These are phyloP conservation scores for Rhea pennata DNA, from an alignment of 2,113 vertebrate species.

Conservation along the genomic window DNA sequence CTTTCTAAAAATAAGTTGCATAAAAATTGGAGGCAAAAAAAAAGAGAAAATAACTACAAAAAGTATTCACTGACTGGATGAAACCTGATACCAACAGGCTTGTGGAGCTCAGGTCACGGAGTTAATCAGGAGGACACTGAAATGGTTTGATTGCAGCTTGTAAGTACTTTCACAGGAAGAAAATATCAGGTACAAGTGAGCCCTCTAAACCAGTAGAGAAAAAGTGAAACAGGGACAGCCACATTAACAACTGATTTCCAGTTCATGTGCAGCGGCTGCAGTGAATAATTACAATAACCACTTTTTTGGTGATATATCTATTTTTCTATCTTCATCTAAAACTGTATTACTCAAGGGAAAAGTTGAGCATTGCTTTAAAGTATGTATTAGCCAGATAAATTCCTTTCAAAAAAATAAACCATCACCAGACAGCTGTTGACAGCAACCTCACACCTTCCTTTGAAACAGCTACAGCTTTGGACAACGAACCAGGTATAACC, in stretches of 20 bases:
- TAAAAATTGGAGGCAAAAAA: background rate
- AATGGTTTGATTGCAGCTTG: background rate
- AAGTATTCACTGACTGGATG: background rate
- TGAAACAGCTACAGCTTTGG: background rate
- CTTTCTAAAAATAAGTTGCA: background rate
- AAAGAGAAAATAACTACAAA: background rate
- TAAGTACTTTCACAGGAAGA: background rate
- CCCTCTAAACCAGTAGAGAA: background rate
- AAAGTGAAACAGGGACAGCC: background rate
- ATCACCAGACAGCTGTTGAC: background rate
- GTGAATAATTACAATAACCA: background rate
- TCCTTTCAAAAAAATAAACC: background rate
- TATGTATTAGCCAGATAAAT: background rate
- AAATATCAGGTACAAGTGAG: background rate
- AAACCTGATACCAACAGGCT: background rate
- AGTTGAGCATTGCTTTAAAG: background rate
- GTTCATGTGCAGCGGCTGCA: background rate
- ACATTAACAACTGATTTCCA: background rate
- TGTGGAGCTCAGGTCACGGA: background rate
- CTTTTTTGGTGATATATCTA: background rate
- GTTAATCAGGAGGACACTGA: background rate
- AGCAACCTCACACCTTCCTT: background rate
- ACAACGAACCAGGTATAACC: background rate
- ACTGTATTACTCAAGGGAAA: background rate
- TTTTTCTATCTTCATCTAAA: background rate